Base-by-base conservation (phyloP, 2,888 invertebrate genomes). In the Ophioninae sp. region DNA sequence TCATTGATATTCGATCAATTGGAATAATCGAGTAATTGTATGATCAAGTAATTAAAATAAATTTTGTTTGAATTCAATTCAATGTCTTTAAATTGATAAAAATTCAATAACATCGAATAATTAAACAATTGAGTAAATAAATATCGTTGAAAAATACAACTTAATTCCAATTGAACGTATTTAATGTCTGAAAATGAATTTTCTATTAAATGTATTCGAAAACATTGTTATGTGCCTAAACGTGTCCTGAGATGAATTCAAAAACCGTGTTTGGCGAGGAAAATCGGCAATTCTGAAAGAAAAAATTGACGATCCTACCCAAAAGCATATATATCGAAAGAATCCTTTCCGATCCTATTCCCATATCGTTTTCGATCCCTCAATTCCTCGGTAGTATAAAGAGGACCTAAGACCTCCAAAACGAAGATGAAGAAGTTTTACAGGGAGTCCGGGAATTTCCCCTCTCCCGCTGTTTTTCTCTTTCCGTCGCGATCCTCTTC, bases 311-410 rank as follows among this genome's bases (percentile, higher is more conserved):
- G 68, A 76, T 41, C 56, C 39, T 75, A 50, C 68, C 64, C 56
- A 65, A 73, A 80, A 57, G 30, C 30, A 57, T 64, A 62, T 64
- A 68, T 76, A 67, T 41, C 73, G 57, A 64, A 21, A 44, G 17
- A 80, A 79, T 64, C 74, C 80, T 77, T 83, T 80, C 57, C 68
- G 50, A 10, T 73, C 64, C 67, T 76, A 83, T 83, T 83, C 80
- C 80, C 77, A 83, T 83, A 83, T 83, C 73, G 44, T 73, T 69
- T 44, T 57, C 50, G 37, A 20, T 74, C 69, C 74, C 80, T 74
- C 65, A 30, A 80, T 77, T 64, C 39, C 69, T 64, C 64, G 62
- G 62, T 77, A 59, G 37, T 17, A 50, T 17, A 50, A 13, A 50
- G 17, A 50, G 50, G 50, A 50, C 72, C 61, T 21, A 73, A 64